Evolutionary conservation across 2,888 invertebrate genomes (phyloP), one percentile per base, ranked within the genome.

Genomic region (Cotesia congregata): DNA sequence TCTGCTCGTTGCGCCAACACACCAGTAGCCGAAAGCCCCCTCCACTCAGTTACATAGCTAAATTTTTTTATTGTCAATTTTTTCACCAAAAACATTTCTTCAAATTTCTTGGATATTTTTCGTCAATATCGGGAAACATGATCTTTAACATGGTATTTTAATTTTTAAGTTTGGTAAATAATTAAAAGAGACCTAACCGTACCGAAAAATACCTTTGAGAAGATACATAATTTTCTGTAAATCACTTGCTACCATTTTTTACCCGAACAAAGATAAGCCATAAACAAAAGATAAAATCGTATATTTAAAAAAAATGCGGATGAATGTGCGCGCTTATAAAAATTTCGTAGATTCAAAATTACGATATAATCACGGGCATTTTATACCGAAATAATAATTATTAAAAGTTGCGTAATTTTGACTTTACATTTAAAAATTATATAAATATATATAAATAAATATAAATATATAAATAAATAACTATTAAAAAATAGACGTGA

Each of bases 331-430:
- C 50, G 50, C 50, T 7, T 50, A 50, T 50, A 50, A 50, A 50
- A 50, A 50, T 9, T 50, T 50, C 50, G 50, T 50, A 50, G 9
- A 50, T 50, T 50, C 50, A 50, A 50, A 50, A 50, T 50, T 50
- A 70, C 39, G 71, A 61, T 80, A 67, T 79, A 79, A 78, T 70
- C 72, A 82, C 81, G 80, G 82, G 83, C 83, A 85, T 86, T 86
- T 86, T 86, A 83, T 86, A 86, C 83, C 84, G 84, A 85, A 85
- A 83, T 82, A 84, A 59, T 17, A 70, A 59, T 59, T 12, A 20
- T 6, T 20, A 6, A 69, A 59, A 30, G 9, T 59, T 17, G 30
- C 65, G 61, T 71, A 71, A 71, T 71, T 60, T 71, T 71, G 61
- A 61, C 38, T 41, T 41, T 39, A 40, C 41, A 68, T 50, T 68